These are phyloP conservation scores for Blastomussa wellsi DNA, from an alignment of 92 coral and sea anemone species.

Conservation along the genomic window DNA sequence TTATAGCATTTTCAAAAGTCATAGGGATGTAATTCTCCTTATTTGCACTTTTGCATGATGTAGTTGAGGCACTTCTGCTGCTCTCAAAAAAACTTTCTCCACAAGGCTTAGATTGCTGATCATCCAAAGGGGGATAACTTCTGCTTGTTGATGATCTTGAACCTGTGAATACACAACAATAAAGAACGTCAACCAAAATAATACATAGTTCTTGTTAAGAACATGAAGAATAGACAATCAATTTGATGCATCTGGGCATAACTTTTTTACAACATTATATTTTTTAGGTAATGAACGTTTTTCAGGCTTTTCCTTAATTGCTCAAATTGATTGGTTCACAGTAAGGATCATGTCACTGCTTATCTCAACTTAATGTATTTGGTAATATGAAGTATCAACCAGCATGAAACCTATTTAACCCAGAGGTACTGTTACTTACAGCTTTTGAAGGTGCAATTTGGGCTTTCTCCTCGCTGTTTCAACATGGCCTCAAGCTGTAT, in stretches of 20 bases:
- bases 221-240: background rate
- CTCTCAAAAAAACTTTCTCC: constrained; percentile 52
- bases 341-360: too few species aligned
- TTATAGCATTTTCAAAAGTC: background rate
- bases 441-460: constrained; percentile 1
- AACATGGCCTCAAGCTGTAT: constrained; percentile 65
- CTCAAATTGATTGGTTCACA: too few species aligned
- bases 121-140: background rate
- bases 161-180: background rate
- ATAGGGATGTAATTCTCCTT: constrained; percentile 16
- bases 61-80: background rate
- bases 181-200: background rate
- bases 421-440: background rate
- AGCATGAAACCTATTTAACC: background rate
- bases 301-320: too few species aligned
- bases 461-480: constrained; percentile 58
- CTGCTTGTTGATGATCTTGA: background rate
- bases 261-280: background rate
- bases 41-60: constrained; percentile 1
- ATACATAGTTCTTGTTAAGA: background rate
- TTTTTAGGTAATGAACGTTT: too few species aligned
- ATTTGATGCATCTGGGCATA: background rate
- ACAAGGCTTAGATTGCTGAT: constrained; percentile 46
- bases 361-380: too few species aligned
- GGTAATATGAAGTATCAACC: background rate